Evolutionary conservation across 2,888 invertebrate species (phyloP), one percentile per base, ranked within the genome.

Genomic region (Palloptera scutellata): DNA sequence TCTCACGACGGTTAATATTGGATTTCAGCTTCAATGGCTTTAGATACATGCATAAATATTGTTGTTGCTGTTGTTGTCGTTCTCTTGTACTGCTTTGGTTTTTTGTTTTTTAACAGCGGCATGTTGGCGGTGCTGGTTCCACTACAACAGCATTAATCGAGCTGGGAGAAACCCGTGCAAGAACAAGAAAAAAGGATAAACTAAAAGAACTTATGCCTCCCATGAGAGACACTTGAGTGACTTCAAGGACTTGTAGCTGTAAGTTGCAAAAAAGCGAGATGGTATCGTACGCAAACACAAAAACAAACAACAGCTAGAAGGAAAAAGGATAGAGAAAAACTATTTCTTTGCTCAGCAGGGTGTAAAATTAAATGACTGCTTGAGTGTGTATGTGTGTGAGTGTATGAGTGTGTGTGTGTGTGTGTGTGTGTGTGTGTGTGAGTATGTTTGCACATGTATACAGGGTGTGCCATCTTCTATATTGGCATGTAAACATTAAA

Each of bases 281-380:
- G 30, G 6, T 4, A 30, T n/a, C 12, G 19, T 45, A 45, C 15
- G 40, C 2, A 20, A 15, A 55, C 12, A 20, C 19, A n/a, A 61
- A 54, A 53, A 6, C 45, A 53, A 58, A 57, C 19, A 62, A 43
- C 9, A 30, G 12, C 8, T 1, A 51, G 20, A 42, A 57, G 15
- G 45, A 13, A 51, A 12, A 20, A 30, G 20, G 9, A 55, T 20
- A 8, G 19, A 8, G 42, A 41, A n/a, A 63, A 63, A 43, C 51
- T 17, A 59, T 71, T 73, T 72, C 73, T 70, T 67, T 71, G 72
- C 73, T 66, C 61, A 70, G 67, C 66, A 67, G 68, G 58, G 71
- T 68, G 58, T 72, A 74, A 74, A 74, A 74, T 74, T 73, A 70
- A 73, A 74, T 72, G 68, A 66, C 68, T 68, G 69, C 1, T 57